Evolutionary conservation across 2,797 vertebrate genomes (phyloP).

Genomic region (Pseudochaenichthys georgianus): DNA sequence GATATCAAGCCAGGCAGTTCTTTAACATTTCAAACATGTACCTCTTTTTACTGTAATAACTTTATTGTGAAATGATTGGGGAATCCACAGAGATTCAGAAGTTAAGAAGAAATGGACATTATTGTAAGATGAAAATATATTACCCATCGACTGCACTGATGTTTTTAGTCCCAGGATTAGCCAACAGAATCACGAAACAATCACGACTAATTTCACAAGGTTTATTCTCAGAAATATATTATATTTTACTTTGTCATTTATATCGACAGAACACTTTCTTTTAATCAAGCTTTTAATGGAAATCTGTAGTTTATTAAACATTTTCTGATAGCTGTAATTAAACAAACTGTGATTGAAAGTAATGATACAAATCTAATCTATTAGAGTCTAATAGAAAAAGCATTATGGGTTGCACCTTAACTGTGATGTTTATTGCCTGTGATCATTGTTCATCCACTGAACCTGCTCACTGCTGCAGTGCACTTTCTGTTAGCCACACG

Average conservation of each 20-base stretch:
- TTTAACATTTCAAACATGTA: conserved; percentile 28
- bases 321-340: conserved; percentile 34
- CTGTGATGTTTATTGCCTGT: conserved; percentile 80
- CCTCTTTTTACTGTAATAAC: conserved; percentile 13
- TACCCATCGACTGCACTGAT: conserved; percentile 54
- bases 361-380: conserved; percentile 26
- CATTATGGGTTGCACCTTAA: conserved; percentile 66
- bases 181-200: conserved; percentile 46
- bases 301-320: conserved; percentile 40
- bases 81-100: conserved; percentile 18
- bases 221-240: conserved; percentile 68
- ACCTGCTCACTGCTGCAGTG: conserved; percentile 62
- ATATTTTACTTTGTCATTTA: conserved; percentile 31
- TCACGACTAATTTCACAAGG: conserved; percentile 39
- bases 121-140: conserved; percentile 34
- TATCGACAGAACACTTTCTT: conserved; percentile 31
- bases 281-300: conserved; percentile 34
- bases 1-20: conserved; percentile 20
- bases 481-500: conserved; percentile 66
- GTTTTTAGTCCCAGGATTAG: conserved; percentile 38
- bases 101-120: conserved; percentile 5
- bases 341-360: conserved; percentile 68
- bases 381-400: conserved; percentile 41
- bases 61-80: conserved; percentile 3
- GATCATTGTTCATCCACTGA: conserved; percentile 62